Evolutionary conservation across 2,797 vertebrate species (phyloP).

Genomic region (Oryzias sinensis): DNA sequence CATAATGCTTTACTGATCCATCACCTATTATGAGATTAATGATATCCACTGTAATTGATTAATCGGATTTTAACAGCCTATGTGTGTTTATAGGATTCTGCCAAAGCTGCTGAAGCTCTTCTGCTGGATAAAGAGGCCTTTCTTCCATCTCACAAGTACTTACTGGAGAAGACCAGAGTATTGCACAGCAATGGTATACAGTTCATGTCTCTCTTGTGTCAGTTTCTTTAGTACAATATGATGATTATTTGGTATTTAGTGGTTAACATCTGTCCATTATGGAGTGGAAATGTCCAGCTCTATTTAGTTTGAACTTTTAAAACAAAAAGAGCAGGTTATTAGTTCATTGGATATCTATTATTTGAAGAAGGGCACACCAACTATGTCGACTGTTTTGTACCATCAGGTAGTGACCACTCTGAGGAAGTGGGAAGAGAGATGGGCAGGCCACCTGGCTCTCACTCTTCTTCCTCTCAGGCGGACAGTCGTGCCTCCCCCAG

Average conservation of each 20-base stretch:
- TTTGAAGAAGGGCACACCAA: neutral
- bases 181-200: constrained; percentile 82
- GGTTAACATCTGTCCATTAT: constrained; percentile 22
- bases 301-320: constrained; percentile 16
- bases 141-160: constrained; percentile 87
- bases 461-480: constrained; percentile 81
- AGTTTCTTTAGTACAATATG: neutral
- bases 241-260: constrained; percentile 16
- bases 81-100: constrained; percentile 76
- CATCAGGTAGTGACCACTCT: constrained; percentile 85
- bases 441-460: constrained; percentile 76
- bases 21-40: constrained; percentile 58
- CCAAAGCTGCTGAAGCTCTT: constrained; percentile 84
- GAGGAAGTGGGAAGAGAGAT: constrained; percentile 83
- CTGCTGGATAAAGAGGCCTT: constrained; percentile 88
- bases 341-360: constrained; percentile 1
- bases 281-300: constrained; percentile 5
- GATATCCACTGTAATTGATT: constrained; percentile 52
- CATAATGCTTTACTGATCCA: constrained; percentile 46
- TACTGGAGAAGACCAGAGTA: constrained; percentile 84
- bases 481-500: constrained; percentile 82
- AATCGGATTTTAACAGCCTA: constrained; percentile 49
- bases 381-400: constrained; percentile 12
- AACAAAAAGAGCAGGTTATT: constrained; percentile 1
- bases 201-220: neutral